Conservation (phyloP, 2,113 vertebrate species). For the Xenotilapia leptura region DNA sequence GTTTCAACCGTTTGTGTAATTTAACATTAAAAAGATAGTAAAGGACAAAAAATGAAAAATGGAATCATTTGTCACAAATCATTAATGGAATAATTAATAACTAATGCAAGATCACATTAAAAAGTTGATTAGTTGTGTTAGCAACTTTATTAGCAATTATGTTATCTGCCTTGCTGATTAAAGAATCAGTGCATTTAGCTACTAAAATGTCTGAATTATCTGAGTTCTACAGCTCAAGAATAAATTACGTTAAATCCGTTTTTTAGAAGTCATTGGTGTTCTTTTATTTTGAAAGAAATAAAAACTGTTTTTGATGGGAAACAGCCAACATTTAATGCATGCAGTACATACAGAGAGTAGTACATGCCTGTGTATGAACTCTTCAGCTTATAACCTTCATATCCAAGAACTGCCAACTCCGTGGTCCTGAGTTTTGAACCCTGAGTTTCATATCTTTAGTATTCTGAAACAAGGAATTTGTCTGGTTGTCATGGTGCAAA, state of each 20-base stretch:
- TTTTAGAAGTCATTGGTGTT: background rate
- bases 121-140: background rate
- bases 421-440: background rate
- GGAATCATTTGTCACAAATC: background rate
- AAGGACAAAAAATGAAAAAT: no score
- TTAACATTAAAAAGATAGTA: background rate
- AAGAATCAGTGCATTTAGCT: background rate
- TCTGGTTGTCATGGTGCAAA: background rate
- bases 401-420: background rate
- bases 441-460: background rate
- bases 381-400: background rate
- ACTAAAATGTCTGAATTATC: background rate
- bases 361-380: background rate
- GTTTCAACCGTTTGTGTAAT: background rate
- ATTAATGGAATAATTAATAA: background rate
- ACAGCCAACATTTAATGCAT: background rate
- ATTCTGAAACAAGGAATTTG: background rate
- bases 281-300: background rate
- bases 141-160: background rate
- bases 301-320: background rate
- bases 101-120: background rate
- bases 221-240: background rate
- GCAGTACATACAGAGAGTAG: background rate
- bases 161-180: background rate
- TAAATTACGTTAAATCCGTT: fast-evolving